Evolutionary conservation across 2,888 invertebrate species (phyloP).

Genomic region (Ceramica pisi): DNA sequence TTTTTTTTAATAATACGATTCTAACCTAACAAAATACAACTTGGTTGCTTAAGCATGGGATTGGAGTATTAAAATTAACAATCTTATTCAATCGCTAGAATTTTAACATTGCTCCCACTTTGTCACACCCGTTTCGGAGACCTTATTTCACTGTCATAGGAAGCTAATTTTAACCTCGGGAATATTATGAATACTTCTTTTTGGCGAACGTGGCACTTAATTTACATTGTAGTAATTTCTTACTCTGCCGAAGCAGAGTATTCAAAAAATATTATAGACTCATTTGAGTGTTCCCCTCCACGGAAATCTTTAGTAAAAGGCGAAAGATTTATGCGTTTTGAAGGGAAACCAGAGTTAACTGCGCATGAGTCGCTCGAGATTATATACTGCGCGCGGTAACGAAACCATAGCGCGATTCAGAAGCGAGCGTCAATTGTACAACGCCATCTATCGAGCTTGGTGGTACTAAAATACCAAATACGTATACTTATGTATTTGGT

Average conservation of each 20-base stretch:
- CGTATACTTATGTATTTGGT: no score
- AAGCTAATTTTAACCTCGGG: not conserved
- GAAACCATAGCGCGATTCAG: slow-evolving; percentile 50
- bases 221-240: not conserved
- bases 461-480: not conserved
- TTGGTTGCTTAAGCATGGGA: not conserved
- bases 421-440: slow-evolving; percentile 11
- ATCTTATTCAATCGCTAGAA: no score
- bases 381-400: slow-evolving; percentile 15
- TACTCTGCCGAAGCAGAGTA: slow-evolving; percentile 42
- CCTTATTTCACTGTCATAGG: no score
- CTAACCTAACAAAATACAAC: not conserved
- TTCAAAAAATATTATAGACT: slow-evolving; percentile 86
- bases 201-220: not conserved
- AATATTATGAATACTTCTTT: not conserved
- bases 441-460: slow-evolving; percentile 44
- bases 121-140: not conserved
- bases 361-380: not conserved
- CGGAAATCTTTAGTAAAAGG: slow-evolving; percentile 95
- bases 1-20: no score
- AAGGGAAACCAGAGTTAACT: slow-evolving; percentile 91
- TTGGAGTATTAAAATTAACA: not conserved
- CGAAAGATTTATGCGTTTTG: slow-evolving; percentile 94
- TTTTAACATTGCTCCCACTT: not conserved
- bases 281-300: slow-evolving; percentile 94